phyloP scores from a whole-genome alignment of 2,797 vertebrate genomes.

The Vespertilio murinus region DNA sequence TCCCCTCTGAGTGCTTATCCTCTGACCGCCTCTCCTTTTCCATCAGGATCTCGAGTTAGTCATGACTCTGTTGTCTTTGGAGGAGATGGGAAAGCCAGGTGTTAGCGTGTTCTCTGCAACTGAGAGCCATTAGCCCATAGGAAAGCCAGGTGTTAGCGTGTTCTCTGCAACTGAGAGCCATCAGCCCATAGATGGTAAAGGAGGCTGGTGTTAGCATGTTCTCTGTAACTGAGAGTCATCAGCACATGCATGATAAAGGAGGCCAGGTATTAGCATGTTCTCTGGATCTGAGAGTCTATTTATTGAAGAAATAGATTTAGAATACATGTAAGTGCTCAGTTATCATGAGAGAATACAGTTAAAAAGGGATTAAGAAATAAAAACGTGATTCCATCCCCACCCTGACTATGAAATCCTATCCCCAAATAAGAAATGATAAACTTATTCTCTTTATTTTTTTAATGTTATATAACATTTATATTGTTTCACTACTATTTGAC shows the following conservation, averaged over 20 bases:
- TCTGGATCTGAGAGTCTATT: not conserved
- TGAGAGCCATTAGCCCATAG: too few species aligned
- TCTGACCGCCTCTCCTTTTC: not conserved
- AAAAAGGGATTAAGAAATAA: conserved; percentile 34
- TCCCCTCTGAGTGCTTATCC: not conserved
- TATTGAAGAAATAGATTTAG: conserved; percentile 23
- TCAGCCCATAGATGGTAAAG: too few species aligned
- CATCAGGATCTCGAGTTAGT: conserved; percentile 34
- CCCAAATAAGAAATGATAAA: conserved; percentile 37
- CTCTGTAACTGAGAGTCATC: not conserved
- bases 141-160: too few species aligned
- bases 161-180: too few species aligned
- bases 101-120: too few species aligned
- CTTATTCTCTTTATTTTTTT: not conserved
- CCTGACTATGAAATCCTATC: conserved; percentile 15
- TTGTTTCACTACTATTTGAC: conserved; percentile 2
- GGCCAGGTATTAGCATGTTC: not conserved
- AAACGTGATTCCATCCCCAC: not conserved
- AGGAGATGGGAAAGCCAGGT: conserved; percentile 1
- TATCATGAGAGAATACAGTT: conserved; percentile 32
- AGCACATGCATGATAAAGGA: not conserved
- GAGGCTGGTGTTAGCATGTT: not conserved
- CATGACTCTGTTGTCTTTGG: not conserved
- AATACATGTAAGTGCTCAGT: not conserved
- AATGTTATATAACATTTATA: conserved; percentile 33